These are phyloP conservation scores for Desmodus rotundus DNA, from an alignment of 2,113 vertebrate genomes.

Conservation along the genomic window DNA sequence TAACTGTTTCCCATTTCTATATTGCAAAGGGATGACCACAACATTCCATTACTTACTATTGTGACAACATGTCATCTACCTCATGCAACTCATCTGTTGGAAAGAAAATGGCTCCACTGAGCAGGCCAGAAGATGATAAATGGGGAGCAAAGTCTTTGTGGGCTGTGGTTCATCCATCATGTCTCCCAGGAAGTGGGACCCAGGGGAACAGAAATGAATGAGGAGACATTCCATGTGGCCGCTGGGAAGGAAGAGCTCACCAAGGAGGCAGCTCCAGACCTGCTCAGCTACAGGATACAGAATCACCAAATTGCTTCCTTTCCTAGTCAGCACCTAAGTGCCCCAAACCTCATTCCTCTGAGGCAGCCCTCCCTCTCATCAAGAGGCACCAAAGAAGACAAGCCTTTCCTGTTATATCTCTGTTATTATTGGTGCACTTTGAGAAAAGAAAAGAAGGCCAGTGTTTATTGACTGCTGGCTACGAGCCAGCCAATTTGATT, in stretches of 20 bases:
- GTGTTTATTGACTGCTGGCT: background rate
- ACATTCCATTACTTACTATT: conserved; percentile 39
- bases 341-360: background rate
- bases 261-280: background rate
- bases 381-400: background rate
- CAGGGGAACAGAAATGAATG: background rate
- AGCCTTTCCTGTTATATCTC: background rate
- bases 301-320: background rate
- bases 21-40: conserved; percentile 50
- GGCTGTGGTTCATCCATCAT: conserved; percentile 24
- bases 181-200: background rate
- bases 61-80: conserved; percentile 62
- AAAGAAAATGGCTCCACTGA: conserved; percentile 38
- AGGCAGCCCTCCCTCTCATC: background rate
- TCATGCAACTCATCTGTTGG: conserved; percentile 44
- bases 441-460: background rate
- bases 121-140: conserved; percentile 44
- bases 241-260: background rate
- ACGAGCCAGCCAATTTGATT: background rate
- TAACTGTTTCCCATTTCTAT: conserved; percentile 14
- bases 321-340: background rate
- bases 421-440: background rate
- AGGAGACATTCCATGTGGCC: background rate
- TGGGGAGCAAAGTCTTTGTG: background rate
- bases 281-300: background rate